A percentile compares a stretch with the other conserved stretches of the same genome.
Conservation (phyloP, 2,113 vertebrate species). For the Hyaena hyaena region DNA sequence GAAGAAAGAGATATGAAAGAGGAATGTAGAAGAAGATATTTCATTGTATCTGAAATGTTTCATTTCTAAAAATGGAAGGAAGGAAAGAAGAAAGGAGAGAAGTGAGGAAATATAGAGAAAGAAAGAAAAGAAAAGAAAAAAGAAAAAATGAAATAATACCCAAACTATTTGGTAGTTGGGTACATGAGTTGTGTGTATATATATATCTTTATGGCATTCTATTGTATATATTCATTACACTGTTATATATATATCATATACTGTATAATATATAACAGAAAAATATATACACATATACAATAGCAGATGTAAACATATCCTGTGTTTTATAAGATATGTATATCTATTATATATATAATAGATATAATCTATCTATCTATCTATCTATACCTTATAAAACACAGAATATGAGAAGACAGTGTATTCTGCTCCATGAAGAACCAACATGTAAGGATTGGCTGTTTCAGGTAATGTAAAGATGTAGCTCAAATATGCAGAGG, state of each 20-base stretch:
- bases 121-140: background rate
- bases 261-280: background rate
- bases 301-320: background rate
- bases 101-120: background rate
- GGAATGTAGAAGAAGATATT: background rate
- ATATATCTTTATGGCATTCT: background rate
- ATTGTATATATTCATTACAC: background rate
- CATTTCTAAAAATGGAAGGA: background rate
- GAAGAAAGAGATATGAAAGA: background rate
- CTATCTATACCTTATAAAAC: background rate
- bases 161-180: background rate
- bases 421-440: background rate
- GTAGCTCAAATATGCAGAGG: background rate
- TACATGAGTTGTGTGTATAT: background rate
- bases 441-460: background rate
- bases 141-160: background rate
- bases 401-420: background rate
- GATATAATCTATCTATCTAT: background rate
- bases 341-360: background rate
- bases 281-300: background rate
- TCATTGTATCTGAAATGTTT: background rate
- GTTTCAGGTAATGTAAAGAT: background rate
- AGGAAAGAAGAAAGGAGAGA: background rate
- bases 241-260: background rate
- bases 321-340: too few species aligned